phyloP scores from a whole-genome alignment of 1,140 invertebrate genomes.

The Lerema accius region DNA sequence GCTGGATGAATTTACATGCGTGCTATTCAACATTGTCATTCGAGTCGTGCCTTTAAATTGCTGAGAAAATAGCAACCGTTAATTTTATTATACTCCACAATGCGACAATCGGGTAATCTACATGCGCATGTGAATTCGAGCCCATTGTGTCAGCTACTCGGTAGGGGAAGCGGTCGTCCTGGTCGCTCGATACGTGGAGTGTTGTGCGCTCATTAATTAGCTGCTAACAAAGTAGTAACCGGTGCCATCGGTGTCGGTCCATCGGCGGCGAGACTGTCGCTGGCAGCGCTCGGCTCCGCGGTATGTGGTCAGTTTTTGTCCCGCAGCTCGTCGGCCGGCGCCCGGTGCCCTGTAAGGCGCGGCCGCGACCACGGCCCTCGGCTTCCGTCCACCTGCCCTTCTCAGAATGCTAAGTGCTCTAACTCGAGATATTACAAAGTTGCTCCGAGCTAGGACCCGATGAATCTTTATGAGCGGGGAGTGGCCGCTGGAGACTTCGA shows the following conservation, averaged over 20 bases:
- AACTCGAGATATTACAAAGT: constrained; percentile 26
- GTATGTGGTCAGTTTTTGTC: constrained; percentile 13
- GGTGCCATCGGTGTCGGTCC: background rate
- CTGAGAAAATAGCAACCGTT: too few species aligned
- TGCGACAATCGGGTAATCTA: too few species aligned
- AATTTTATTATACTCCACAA: too few species aligned
- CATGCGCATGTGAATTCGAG: too few species aligned
- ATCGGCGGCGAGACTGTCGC: constrained; percentile 10
- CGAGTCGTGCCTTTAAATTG: too few species aligned
- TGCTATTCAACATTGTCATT: too few species aligned
- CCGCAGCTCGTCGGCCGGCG: too few species aligned
- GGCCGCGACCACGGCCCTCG: background rate
- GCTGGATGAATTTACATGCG: too few species aligned
- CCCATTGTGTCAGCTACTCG: too few species aligned
- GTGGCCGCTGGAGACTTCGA: background rate
- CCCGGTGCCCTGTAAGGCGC: constrained; percentile 1
- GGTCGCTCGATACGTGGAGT: too few species aligned
- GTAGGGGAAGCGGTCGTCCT: too few species aligned
- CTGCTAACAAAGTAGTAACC: constrained; percentile 1
- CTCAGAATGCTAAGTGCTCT: constrained; percentile 26
- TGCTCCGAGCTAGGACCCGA: background rate
- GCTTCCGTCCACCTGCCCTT: constrained; percentile 28
- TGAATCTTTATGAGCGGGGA: background rate
- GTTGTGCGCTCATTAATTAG: constrained; percentile 4
- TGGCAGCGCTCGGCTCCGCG: background rate